These are phyloP conservation scores for Cerceris rybyensis DNA, from an alignment of 2,888 invertebrate species.

Conservation along the genomic window DNA sequence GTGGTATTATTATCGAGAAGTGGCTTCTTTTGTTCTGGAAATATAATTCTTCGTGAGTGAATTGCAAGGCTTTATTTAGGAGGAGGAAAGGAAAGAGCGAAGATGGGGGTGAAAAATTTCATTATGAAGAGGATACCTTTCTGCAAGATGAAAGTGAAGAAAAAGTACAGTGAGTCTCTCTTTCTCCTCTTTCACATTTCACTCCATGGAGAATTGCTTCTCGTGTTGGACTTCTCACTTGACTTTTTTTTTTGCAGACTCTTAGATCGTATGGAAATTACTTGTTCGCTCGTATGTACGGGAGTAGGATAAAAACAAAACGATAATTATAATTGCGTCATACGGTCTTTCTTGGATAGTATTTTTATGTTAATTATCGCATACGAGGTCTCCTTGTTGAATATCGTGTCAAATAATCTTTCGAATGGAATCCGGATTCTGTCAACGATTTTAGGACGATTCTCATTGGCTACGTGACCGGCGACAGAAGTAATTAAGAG, in stretches of 20 bases:
- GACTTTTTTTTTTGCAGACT: background rate
- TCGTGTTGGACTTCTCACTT: background rate
- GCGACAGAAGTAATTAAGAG: conserved; percentile 48
- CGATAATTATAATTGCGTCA: conserved; percentile 47
- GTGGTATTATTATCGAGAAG: too few relatives aligned
- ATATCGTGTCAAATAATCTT: conserved; percentile 24
- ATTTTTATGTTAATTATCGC: conserved; percentile 30
- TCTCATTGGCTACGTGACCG: conserved; percentile 27
- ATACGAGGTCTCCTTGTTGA: conserved; percentile 22
- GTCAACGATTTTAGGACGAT: background rate
- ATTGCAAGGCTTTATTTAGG: background rate
- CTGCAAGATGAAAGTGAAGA: conserved; percentile 74
- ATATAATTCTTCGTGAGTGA: background rate
- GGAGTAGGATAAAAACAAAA: background rate
- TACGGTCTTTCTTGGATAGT: conserved; percentile 27
- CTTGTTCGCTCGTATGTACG: background rate
- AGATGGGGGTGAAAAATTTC: conserved; percentile 78
- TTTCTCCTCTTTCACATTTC: background rate
- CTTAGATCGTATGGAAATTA: too few relatives aligned
- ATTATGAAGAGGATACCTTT: conserved; percentile 77
- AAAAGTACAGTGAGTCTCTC: conserved; percentile 70
- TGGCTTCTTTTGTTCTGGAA: background rate
- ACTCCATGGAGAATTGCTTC: background rate
- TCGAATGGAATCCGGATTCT: conserved; percentile 5
- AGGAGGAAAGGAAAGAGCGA: conserved; percentile 7